Evolutionary conservation across 2,888 invertebrate genomes (phyloP), one percentile per base, ranked within the genome.

Genomic region (Yponomeuta plumbellus): DNA sequence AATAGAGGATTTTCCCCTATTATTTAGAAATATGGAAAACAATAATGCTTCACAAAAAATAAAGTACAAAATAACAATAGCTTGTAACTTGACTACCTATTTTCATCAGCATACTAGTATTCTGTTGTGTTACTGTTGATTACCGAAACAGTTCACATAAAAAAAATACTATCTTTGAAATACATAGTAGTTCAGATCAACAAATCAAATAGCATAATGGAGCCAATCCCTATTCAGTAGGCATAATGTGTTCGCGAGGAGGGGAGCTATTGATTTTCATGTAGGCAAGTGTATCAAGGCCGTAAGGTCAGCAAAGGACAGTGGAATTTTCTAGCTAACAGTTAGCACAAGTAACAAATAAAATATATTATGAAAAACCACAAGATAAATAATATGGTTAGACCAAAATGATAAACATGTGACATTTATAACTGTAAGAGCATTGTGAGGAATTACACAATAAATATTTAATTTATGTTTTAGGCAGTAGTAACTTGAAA

Each of bases 261-360:
- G n/a, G 40, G 20, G 40, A n/a, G 13, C 40, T 63, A 63, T 63
- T 63, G 63, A 63, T 63, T 63, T 63, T 44, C 17, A 13, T 21
- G 13, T 59, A 21, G 21, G 34, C 34, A 34, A 59, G 22, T 63
- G 40, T 21, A 44, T 40, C 63, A 63, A 63, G 63, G 44, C 26
- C 63, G 21, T 17, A 63, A 44, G 63, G 63, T 63, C 21, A 63
- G 40, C n/a, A 22, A 11, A 22, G 20, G 20, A 26, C 22, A 63
- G 20, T 63, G 44, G 40, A 22, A 63, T 26, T 34, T 61, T 17
- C 39, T 34, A 61, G 61, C 23, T 26, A 34, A 6, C 21, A 58
- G 34, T 34, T 3, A 34, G 34, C 34, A 26, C 26, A 1, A 26
- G 4, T 26, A 26, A 26, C 6, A 8, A 34, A n/a, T n/a, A n/a